Evolutionary conservation across 2,113 vertebrate species (phyloP), one percentile per base, ranked within the genome.

Genomic region (Oxygymnocypris stewartii): DNA sequence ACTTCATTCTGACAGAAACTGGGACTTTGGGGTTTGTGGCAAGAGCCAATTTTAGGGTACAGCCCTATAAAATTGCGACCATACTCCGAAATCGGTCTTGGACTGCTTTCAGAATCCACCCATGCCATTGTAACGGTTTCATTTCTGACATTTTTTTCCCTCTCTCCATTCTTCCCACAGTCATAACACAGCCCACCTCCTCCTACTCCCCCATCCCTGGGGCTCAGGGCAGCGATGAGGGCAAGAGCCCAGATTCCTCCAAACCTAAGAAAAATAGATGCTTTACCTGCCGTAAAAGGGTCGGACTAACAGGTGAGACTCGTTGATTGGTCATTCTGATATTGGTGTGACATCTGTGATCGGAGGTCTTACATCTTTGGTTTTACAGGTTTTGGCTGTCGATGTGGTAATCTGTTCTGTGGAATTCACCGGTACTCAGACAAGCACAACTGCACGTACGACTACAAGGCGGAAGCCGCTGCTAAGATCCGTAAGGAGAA

Each of bases 401-500:
- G 97, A 90, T 99, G 98, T 93, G 98, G 98, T 84, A 98, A 99
- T 94, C 93, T 99, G 87, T 99, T 99, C 95, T 99, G 98, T 91
- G 97, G 97, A 94, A 96, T 99, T 94, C 98, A 99, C 83, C 97
- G 98, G 94, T 99, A 99, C 20, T 99, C 98, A 67, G 98, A 99
- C 95, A 99, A 98, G 95, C 98, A 99, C 96, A 98, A 98, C 94
- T 99, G 98, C 88, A 97, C 98, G 0, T 99, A 98, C 37, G 97
- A 99, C 92, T 99, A 99, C 94, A 99, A 98, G 94, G 96, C 97
- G 71, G 98, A 99, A 93, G 98, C 97, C 81, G 97, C 98, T 84
- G 97, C 96, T 94, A 99, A 98, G 95, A 98, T 99, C 92, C 97
- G 98, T 35, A 99, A 99, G 95, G 98, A 99, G 85, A 99, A 99